Evolutionary conservation across 2,888 invertebrate genomes (phyloP), one percentile per base, ranked within the genome.

Genomic region (Drosophila sordidula): DNA sequence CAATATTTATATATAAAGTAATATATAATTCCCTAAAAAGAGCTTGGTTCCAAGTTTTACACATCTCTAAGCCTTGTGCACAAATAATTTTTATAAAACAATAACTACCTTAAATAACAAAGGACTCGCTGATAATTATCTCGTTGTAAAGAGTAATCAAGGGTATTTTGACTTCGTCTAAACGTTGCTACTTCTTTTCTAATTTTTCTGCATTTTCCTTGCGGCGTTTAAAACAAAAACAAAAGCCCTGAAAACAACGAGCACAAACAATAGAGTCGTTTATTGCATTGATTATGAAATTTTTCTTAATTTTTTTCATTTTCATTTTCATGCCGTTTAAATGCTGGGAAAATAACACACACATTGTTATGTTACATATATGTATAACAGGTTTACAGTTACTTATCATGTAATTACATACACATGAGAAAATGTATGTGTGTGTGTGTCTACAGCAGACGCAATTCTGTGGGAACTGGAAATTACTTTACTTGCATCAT

Each of bases 251-350:
- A 44, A 18, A 25, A 38, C 38, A 38, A 9, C 63, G 44, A 50
- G 25, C 44, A 47, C 67, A 68, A 64, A 82, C 86, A 85, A 85
- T 75, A 59, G 72, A 64, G 54, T 34, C 69, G 66, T 67, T 82
- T 77, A 79, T 61, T 66, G 71, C 72, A 82, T 75, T 75, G 78
- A 80, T 85, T 82, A 78, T 78, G 78, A 70, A 82, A 82, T 78
- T 59, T 78, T 73, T 56, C 72, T 12, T 26, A 11, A 34, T 44
- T 54, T 14, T 54, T 65, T 66, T 42, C 26, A 12, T 49, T 44
- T 47, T 52, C 12, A n/a, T 41, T 57, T 41, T 41, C 34, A 34
- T 83, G 55, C 64, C 45, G 51, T 59, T 67, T 70, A 78, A 80
- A 57, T 64, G 66, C 76, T 84, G 85, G 85, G 81, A 82, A 81